Percentiles rank a stretch among this genome's conserved stretches.
These are phyloP conservation scores for Agrochola litura DNA, from an alignment of 2,888 invertebrate genomes.

Conservation along the genomic window DNA sequence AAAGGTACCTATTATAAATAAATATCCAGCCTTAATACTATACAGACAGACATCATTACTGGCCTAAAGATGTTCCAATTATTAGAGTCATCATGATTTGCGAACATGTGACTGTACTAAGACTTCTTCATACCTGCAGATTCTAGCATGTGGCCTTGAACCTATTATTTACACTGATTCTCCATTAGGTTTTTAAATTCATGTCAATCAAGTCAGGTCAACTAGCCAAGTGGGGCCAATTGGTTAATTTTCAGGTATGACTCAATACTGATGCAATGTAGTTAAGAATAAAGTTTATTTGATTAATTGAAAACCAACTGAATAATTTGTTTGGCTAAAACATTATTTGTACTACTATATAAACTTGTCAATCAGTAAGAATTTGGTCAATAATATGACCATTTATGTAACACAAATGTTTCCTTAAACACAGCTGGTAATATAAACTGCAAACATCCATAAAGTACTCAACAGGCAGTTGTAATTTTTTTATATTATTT, in stretches of 20 bases:
- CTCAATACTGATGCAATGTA: slow-evolving; percentile 24
- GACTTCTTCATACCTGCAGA: not conserved
- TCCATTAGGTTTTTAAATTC: slow-evolving; percentile 18
- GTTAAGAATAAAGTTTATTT: not conserved
- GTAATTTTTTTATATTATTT: slow-evolving; percentile 1
- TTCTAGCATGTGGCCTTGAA: slow-evolving; percentile 7
- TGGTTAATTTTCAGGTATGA: slow-evolving; percentile 26
- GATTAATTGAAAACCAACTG: not conserved
- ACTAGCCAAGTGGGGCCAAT: slow-evolving; percentile 43
- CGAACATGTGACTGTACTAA: not conserved
- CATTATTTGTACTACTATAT: not conserved
- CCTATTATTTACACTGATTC: slow-evolving; percentile 14
- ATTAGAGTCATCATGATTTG: not conserved
- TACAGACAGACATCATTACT: not conserved
- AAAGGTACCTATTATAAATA: no score
- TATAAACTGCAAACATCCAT: not conserved
- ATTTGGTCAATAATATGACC: not conserved
- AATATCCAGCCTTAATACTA: not conserved
- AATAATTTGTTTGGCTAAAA: not conserved
- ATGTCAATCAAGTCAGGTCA: slow-evolving; percentile 38
- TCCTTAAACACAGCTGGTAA: not conserved
- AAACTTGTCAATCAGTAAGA: not conserved
- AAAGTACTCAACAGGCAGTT: not conserved
- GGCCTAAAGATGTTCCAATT: not conserved
- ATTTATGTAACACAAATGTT: not conserved